Base-by-base conservation (phyloP, 2,888 invertebrate species). In the Alloplasta piceator region DNA sequence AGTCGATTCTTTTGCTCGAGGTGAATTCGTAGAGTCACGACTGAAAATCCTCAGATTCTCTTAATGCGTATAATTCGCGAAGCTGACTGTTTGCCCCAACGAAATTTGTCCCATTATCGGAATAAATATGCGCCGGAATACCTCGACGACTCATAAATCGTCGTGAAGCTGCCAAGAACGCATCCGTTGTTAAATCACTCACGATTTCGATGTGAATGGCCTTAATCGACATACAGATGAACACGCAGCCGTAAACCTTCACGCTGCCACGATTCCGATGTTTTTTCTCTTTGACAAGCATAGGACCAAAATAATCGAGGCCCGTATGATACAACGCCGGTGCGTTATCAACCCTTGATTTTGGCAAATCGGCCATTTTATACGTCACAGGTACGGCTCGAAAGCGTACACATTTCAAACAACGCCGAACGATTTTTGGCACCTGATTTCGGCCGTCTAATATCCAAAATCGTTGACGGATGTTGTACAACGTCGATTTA, bases 81-180 rank as follows among this genome's bases (percentile, higher is more conserved):
- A 83, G 58, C 9, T 81, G 52, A 6, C 52, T 81, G 12, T 78
- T 81, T 1, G 83, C 82, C n/a, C 82, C 82, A 5, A 80, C 78
- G 14, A 85, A 83, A 52, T 85, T 83, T 0, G 80, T 79, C 0
- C 83, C 82, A 16, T 83, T 82, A 12, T 83, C 81, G 1, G 80
- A 80, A 12, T 63, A 72, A 1, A 84, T 52, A 46, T 76, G 58
- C 4, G 36, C 16, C 4, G 75, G 73, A 4, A 68, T 9, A 0
- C 82, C 77, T 7, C 75, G 58, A 26, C 77, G 71, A 9, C 78
- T 38, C 2, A 71, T 52, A 39, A 84, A 83, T 9, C 80, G 64
- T 14, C 76, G 66, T 3, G 83, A 64, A 7, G 77, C 71, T 6
- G 71, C 80, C 2, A 84, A 14, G n/a, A 82, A 84, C 4, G 70